Evolutionary conservation across 1,140 invertebrate genomes (phyloP).

Genomic region (Drosophila persimilis): DNA sequence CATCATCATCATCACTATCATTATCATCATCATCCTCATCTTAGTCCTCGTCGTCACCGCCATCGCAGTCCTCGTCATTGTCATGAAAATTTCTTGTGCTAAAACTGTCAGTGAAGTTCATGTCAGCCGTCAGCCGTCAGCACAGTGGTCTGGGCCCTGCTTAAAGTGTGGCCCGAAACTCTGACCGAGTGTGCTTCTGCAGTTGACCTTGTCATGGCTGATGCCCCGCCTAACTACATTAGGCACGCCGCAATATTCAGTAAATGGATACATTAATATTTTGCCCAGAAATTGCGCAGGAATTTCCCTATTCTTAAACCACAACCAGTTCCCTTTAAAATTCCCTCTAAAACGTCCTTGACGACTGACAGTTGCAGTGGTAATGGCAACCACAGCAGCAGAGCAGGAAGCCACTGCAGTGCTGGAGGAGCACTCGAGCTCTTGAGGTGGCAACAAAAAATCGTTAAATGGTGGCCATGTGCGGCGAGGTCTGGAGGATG

Average conservation of each 20-base stretch:
- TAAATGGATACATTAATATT: background rate
- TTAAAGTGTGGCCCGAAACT: background rate
- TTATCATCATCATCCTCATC: too few relatives aligned
- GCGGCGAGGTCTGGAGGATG: slow-evolving; percentile 15
- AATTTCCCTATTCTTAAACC: slow-evolving; percentile 45
- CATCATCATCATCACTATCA: background rate
- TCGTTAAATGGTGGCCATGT: slow-evolving; percentile 59
- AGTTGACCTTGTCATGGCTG: too few relatives aligned
- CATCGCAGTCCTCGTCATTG: slow-evolving; percentile 52
- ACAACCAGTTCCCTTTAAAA: slow-evolving; percentile 46
- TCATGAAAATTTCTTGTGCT: slow-evolving; percentile 60
- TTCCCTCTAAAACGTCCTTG: slow-evolving; percentile 70
- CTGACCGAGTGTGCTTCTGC: too few relatives aligned
- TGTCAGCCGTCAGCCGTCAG: slow-evolving; percentile 37
- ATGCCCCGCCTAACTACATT: too few relatives aligned
- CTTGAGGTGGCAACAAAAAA: slow-evolving; percentile 47
- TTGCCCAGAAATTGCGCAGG: slow-evolving; percentile 12
- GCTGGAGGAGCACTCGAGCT: slow-evolving; percentile 28
- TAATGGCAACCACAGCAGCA: background rate
- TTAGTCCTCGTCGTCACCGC: slow-evolving; percentile 18
- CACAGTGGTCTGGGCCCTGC: slow-evolving; percentile 28
- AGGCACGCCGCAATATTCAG: too few relatives aligned
- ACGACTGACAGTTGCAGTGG: slow-evolving; percentile 29
- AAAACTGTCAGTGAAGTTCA: slow-evolving; percentile 68
- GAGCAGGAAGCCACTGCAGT: slow-evolving; percentile 35